These are phyloP conservation scores for Cynopterus sphinx DNA, from an alignment of 2,797 vertebrate genomes.

Conservation along the genomic window DNA sequence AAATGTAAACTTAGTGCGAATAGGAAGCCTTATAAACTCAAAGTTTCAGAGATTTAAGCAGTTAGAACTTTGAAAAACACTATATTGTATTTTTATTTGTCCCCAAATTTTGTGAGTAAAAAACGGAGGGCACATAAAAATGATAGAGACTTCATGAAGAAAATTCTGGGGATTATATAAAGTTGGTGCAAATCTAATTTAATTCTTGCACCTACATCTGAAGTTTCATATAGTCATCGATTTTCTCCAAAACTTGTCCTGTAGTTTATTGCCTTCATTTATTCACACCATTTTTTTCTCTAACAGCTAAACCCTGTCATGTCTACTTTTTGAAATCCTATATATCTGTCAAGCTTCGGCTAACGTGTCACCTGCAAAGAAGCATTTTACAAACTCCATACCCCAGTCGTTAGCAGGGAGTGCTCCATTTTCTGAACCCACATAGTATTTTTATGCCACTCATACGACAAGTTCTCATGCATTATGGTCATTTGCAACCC, in stretches of 20 bases:
- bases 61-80: background rate
- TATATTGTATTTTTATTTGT: background rate
- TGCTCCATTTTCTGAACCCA: slow-evolving; percentile 20
- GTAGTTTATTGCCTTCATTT: slow-evolving; percentile 64
- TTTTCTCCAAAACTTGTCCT: slow-evolving; percentile 59
- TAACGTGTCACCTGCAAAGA: slow-evolving; percentile 59
- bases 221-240: slow-evolving; percentile 57
- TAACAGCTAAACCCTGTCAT: slow-evolving; percentile 65
- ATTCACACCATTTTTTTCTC: slow-evolving; percentile 57
- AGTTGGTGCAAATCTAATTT: slow-evolving; percentile 37
- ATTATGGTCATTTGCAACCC: slow-evolving; percentile 3
- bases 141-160: slow-evolving; percentile 11
- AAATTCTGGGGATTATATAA: slow-evolving; percentile 43
- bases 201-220: slow-evolving; percentile 25
- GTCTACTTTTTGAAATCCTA: slow-evolving; percentile 66
- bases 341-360: slow-evolving; percentile 69
- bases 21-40: background rate
- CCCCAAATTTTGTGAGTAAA: slow-evolving; percentile 40
- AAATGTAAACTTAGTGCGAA: background rate
- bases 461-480: background rate
- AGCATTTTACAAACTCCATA: slow-evolving; percentile 33
- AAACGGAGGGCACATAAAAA: slow-evolving; percentile 24
- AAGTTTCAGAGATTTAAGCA: background rate
- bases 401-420: background rate
- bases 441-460: slow-evolving; percentile 2